Percentiles rank a stretch among this genome's conserved stretches.
Conservation (phyloP, 2,888 invertebrate genomes). For the Dynastes maya region DNA sequence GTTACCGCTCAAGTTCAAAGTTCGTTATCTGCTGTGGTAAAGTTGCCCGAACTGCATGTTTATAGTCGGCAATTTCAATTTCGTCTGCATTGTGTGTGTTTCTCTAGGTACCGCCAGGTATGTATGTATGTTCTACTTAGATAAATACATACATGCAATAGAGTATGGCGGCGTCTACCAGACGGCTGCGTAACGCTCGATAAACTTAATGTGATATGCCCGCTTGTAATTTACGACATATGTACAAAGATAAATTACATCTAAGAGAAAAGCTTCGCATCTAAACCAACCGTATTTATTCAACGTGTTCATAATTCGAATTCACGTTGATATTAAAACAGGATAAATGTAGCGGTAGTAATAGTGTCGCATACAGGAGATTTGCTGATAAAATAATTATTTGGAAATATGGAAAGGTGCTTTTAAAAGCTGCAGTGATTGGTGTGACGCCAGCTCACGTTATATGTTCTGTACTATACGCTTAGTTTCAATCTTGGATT, state of each 20-base stretch:
- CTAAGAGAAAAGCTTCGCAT: not conserved
- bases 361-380: too few relatives aligned
- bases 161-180: not conserved
- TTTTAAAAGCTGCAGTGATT: too few relatives aligned
- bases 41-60: slow-evolving; percentile 17
- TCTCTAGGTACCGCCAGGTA: not conserved
- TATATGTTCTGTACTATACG: too few relatives aligned
- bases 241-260: not conserved
- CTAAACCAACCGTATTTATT: too few relatives aligned
- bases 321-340: too few relatives aligned
- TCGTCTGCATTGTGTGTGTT: not conserved
- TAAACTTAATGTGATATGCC: not conserved
- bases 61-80: slow-evolving; percentile 24
- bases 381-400: too few relatives aligned
- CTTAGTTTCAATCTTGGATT: too few relatives aligned
- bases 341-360: too few relatives aligned
- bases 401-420: too few relatives aligned
- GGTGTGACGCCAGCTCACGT: too few relatives aligned
- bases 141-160: not conserved
- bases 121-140: too few relatives aligned
- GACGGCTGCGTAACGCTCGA: not conserved
- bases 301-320: too few relatives aligned
- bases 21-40: slow-evolving; percentile 28
- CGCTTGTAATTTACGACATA: not conserved
- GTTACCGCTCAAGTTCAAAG: slow-evolving; percentile 34